Percentiles rank a stretch among this genome's conserved stretches.
phyloP scores from a whole-genome alignment of 2,797 vertebrate species.

The Adrianichthys oophorus region DNA sequence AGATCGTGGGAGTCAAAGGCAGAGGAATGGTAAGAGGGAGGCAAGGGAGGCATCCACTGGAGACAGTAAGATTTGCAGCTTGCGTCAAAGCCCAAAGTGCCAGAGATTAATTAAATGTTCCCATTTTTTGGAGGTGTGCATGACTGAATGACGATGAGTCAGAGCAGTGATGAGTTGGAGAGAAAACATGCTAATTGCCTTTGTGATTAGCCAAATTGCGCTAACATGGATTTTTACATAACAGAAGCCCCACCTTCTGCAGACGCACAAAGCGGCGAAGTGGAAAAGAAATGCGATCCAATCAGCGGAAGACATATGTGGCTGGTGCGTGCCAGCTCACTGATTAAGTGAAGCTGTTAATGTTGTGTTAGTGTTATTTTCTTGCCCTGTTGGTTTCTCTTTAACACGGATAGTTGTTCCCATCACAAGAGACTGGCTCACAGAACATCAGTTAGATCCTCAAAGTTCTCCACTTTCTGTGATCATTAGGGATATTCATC shows the following conservation, averaged over 20 bases:
- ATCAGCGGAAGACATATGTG: not conserved
- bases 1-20: constrained; percentile 33
- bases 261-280: constrained; percentile 16
- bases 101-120: constrained; percentile 69
- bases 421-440: not conserved
- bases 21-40: constrained; percentile 32
- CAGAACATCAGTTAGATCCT: constrained; percentile 19
- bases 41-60: constrained; percentile 48
- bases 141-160: constrained; percentile 52
- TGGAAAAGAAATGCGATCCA: constrained; percentile 1
- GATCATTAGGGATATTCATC: constrained; percentile 24
- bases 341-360: too few relatives aligned
- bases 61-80: constrained; percentile 54
- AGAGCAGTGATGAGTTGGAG: constrained; percentile 48
- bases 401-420: too few relatives aligned
- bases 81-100: constrained; percentile 53
- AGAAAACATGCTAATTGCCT: constrained; percentile 62
- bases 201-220: constrained; percentile 46
- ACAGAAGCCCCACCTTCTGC: constrained; percentile 21
- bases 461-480: constrained; percentile 30
- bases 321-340: too few relatives aligned
- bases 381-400: too few relatives aligned
- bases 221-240: constrained; percentile 38
- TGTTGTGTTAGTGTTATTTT: too few relatives aligned
- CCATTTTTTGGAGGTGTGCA: constrained; percentile 50